A percentile compares a stretch with the other conserved stretches of the same genome.
Conservation (phyloP, 2,888 invertebrate species). For the Opisthograptis luteolata region DNA sequence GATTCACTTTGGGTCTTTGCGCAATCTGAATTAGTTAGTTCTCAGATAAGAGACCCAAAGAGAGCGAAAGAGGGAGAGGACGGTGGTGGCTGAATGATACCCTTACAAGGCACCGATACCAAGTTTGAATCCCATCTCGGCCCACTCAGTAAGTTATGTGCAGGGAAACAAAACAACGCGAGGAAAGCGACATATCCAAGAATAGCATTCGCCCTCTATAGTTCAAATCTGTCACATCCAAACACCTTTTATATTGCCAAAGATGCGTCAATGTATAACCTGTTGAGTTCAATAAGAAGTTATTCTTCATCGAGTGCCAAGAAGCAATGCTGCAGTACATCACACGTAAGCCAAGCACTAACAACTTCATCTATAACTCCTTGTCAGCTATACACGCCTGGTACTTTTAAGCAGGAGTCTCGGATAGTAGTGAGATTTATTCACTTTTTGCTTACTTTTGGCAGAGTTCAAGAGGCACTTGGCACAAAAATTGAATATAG, state of each 20-base stretch:
- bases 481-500: no score
- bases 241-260: neutral
- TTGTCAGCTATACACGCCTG: slow-evolving; percentile 49
- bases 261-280: slow-evolving; percentile 41
- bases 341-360: slow-evolving; percentile 59
- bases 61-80: no score
- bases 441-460: slow-evolving; percentile 12
- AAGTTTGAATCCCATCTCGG: no score
- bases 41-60: no score
- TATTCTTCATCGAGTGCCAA: slow-evolving; percentile 33
- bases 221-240: neutral
- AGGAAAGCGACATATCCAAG: no score
- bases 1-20: no score
- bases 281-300: slow-evolving; percentile 50
- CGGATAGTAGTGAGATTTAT: slow-evolving; percentile 23
- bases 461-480: neutral
- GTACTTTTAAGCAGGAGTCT: slow-evolving; percentile 43
- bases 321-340: slow-evolving; percentile 48
- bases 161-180: no score
- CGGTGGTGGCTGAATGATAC: no score
- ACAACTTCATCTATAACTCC: slow-evolving; percentile 61
- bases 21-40: no score
- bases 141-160: no score
- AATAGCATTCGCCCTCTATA: no score
- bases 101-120: no score